Base-by-base conservation (phyloP, 2,888 invertebrate genomes). In the Caenorhabditis sp. region DNA sequence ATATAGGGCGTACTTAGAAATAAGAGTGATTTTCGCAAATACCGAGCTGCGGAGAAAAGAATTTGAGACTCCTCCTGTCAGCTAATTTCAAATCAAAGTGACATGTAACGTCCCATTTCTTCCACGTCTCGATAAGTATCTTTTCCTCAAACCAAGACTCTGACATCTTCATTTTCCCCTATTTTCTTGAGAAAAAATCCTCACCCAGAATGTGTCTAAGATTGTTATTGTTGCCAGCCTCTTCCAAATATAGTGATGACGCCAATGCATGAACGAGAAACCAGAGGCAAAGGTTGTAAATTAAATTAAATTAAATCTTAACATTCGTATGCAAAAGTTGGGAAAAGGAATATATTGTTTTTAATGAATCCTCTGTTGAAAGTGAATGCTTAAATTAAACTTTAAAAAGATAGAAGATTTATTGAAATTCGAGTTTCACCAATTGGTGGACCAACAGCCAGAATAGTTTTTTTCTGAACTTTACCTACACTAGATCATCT, bases 281-380 rank as follows among this genome's bases (percentile, higher is more conserved):
- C 41, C 12, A 24, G 26, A 14, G 56, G 26, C 22, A 74, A 58
- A 19, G 66, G 66, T 75, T 75, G 75, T 75, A 75, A 75, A 75
- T 75, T 75, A 75, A 66, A 75, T 66, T 56, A 58, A 66, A 66
- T 26, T 35, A 26, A 51, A 51, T 49, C 38, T 58, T 28, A 28
- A 47, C 16, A 47, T 24, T 54, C 38, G 49, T 19, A 26, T 64
- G 24, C 8, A 44, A 44, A 12, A 22, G 22, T 38, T 38, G 44
- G 26, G 26, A 14, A 24, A 47, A 35, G 28, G 8, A 10, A 44
- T 38, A 41, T 6, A 16, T 31, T 58, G 31, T 58, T 58, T 58
- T 5, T n/a, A 5, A 14, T 54, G 22, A 26, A 54, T 10, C 22
- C 2, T 26, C 4, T 26, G 22, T 51, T 8, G 31, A 4, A 31